Percentiles rank a stretch among this genome's conserved stretches.
These are phyloP conservation scores for Drosophila orosa DNA, from an alignment of 1,140 invertebrate genomes.

Conservation along the genomic window DNA sequence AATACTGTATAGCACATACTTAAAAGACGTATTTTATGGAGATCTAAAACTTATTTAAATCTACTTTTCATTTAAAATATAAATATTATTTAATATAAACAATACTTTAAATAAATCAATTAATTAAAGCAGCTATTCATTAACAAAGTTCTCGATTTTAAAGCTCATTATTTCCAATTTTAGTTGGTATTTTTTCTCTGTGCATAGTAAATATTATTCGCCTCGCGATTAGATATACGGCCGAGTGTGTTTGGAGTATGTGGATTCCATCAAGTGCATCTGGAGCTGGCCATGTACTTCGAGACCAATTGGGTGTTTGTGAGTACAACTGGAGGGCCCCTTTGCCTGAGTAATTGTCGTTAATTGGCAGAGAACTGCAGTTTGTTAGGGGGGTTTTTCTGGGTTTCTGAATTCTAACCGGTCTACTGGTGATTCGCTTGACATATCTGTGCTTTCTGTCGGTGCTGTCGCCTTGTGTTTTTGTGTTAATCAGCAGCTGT, in stretches of 20 bases:
- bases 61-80: not conserved
- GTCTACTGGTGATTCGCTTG: conserved; percentile 28
- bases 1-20: too few species aligned
- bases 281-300: conserved; percentile 64
- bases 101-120: not conserved
- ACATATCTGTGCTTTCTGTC: conserved; percentile 33
- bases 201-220: conserved; percentile 20
- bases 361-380: conserved; percentile 44
- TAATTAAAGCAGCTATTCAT: not conserved
- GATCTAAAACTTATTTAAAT: not conserved
- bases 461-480: conserved; percentile 28
- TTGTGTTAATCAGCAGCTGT: conserved; percentile 60
- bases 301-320: conserved; percentile 82
- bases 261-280: conserved; percentile 20
- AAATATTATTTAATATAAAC: too few species aligned
- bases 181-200: not conserved
- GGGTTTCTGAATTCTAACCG: conserved; percentile 29
- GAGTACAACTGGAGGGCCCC: conserved; percentile 50
- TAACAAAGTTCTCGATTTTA: not conserved
- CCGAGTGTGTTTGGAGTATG: conserved; percentile 17
- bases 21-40: not conserved
- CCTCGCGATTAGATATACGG: conserved; percentile 27
- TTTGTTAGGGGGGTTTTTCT: not conserved
- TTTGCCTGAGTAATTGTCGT: conserved; percentile 18
- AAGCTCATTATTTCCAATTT: not conserved